A percentile compares a stretch with the other conserved stretches of the same genome.
These are phyloP conservation scores for Dicranocentrus wangi DNA, from an alignment of 2,888 invertebrate species.

Conservation along the genomic window DNA sequence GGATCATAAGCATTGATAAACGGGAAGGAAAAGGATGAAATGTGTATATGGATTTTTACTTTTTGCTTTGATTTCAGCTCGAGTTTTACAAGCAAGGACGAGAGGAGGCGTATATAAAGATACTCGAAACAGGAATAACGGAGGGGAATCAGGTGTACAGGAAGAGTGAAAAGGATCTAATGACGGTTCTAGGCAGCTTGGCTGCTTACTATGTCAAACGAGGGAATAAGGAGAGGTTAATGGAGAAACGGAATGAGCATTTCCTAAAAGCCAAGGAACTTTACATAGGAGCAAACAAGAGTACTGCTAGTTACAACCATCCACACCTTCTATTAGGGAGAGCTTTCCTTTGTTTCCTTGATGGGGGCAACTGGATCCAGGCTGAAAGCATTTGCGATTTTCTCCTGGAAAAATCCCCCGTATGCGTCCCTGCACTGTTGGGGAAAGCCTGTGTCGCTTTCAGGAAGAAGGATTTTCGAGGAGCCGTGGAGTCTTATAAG, in stretches of 20 bases:
- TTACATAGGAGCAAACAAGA: slow-evolving; percentile 99
- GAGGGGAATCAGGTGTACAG: slow-evolving; percentile 90
- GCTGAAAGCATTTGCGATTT: slow-evolving; percentile 99
- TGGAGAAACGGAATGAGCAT: slow-evolving; percentile 93
- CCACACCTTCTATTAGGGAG: slow-evolving; percentile 98
- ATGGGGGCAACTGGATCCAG: slow-evolving; percentile 99
- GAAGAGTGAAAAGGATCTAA: slow-evolving; percentile 96
- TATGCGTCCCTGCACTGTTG: slow-evolving; percentile 95
- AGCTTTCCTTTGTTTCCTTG: slow-evolving; percentile 97
- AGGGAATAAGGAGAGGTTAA: slow-evolving; percentile 94
- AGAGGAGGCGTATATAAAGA: slow-evolving; percentile 93
- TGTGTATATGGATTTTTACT: background rate
- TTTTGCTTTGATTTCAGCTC: slow-evolving; percentile 79
- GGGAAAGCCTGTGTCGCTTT: slow-evolving; percentile 99
- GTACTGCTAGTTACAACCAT: slow-evolving; percentile 99
- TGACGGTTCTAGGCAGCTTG: slow-evolving; percentile 97
- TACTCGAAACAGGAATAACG: slow-evolving; percentile 89
- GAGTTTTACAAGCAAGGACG: slow-evolving; percentile 97
- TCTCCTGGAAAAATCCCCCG: slow-evolving; percentile 94
- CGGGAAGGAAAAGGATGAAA: background rate
- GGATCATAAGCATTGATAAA: too few species aligned
- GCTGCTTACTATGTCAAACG: slow-evolving; percentile 98
- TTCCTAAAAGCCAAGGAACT: slow-evolving; percentile 96
- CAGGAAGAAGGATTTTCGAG: slow-evolving; percentile 96
- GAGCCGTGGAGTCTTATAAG: slow-evolving; percentile 97